Evolutionary conservation across 2,888 invertebrate genomes (phyloP).

Genomic region (Iphiclides podalirius): DNA sequence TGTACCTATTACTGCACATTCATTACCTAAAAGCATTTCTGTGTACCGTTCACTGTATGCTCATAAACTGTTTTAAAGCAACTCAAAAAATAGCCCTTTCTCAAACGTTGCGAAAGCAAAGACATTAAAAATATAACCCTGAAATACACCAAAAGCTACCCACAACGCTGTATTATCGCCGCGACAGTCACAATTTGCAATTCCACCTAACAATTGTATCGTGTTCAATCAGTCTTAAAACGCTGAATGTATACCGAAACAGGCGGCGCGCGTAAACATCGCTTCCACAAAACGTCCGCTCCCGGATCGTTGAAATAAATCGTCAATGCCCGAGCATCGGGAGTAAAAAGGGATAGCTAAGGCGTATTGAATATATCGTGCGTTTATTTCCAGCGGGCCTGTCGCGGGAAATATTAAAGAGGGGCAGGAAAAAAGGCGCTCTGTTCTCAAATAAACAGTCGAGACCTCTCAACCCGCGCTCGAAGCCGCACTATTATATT

Average conservation of each 20-base stretch:
- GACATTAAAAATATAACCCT: too few relatives aligned
- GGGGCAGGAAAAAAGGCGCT: slow-evolving; percentile 23
- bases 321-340: slow-evolving; percentile 9
- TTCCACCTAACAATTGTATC: background rate
- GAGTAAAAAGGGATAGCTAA: slow-evolving; percentile 3
- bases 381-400: slow-evolving; percentile 18
- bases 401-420: slow-evolving; percentile 23
- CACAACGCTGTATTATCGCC: background rate
- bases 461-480: slow-evolving; percentile 29
- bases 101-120: too few relatives aligned
- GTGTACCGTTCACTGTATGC: too few relatives aligned
- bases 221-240: too few relatives aligned
- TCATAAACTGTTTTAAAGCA: too few relatives aligned
- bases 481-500: slow-evolving; percentile 58
- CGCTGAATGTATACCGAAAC: too few relatives aligned
- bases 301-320: too few relatives aligned
- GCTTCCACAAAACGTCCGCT: too few relatives aligned
- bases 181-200: background rate
- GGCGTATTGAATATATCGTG: slow-evolving; percentile 18
- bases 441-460: slow-evolving; percentile 27
- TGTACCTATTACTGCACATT: too few relatives aligned
- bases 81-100: too few relatives aligned
- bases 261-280: too few relatives aligned
- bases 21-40: too few relatives aligned
- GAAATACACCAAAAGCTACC: background rate